A percentile compares a stretch with the other conserved stretches of the same genome.
These are phyloP conservation scores for Eleginops maclovinus DNA, from an alignment of 2,113 vertebrate species.

Conservation along the genomic window DNA sequence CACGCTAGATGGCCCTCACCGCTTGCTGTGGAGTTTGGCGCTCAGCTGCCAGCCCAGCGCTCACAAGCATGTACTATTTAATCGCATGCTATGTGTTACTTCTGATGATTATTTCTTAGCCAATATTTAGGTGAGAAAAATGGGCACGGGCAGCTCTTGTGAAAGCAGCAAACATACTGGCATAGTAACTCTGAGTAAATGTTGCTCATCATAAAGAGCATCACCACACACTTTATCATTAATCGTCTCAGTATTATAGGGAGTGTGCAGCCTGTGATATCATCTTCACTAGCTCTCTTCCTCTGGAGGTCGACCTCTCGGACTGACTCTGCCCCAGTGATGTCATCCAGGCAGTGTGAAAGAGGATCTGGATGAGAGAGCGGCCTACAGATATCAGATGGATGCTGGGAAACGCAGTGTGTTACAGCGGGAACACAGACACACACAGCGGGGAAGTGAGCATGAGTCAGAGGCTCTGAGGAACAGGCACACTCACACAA, in stretches of 20 bases:
- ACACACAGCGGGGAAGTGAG: slow-evolving; percentile 56
- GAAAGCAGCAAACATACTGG: neutral
- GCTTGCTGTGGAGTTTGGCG: slow-evolving; percentile 22
- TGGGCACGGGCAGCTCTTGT: neutral
- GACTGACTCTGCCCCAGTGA: slow-evolving; percentile 65
- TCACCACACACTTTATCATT: slow-evolving; percentile 10
- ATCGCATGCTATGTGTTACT: slow-evolving; percentile 25
- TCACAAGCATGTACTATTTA: slow-evolving; percentile 26
- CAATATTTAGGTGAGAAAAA: slow-evolving; percentile 23
- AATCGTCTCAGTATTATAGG: neutral
- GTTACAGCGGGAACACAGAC: slow-evolving; percentile 59
- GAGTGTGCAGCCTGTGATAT: slow-evolving; percentile 1
- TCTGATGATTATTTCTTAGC: slow-evolving; percentile 25
- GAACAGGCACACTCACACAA: slow-evolving; percentile 16
- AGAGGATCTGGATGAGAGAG: slow-evolving; percentile 67
- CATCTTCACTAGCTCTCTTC: slow-evolving; percentile 34
- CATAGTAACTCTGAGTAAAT: neutral
- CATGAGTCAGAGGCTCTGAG: slow-evolving; percentile 68
- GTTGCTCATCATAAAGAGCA: neutral
- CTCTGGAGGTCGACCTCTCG: slow-evolving; percentile 64
- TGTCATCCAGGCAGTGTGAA: slow-evolving; percentile 71
- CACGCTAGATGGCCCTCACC: slow-evolving; percentile 78
- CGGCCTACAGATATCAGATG: slow-evolving; percentile 73
- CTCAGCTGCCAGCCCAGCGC: slow-evolving; percentile 40
- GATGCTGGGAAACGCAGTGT: slow-evolving; percentile 76